Evolutionary conservation across 2,113 vertebrate genomes (phyloP).

Genomic region (Scortum barcoo): DNA sequence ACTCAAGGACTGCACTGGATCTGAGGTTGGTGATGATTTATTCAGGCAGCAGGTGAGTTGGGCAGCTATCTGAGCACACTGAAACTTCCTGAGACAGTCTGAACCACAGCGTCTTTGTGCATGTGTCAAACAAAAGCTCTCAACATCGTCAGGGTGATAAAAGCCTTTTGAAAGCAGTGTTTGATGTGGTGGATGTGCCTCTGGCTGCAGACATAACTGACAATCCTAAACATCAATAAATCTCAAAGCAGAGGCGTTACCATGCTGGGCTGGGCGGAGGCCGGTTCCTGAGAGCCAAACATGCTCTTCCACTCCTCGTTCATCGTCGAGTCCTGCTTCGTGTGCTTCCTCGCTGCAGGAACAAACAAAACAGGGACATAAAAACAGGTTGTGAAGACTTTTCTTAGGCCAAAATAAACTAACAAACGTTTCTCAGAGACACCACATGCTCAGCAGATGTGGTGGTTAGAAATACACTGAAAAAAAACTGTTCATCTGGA

Average conservation of each 20-base stretch:
- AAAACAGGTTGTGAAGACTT: neutral
- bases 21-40: too few species aligned
- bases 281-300: slow-evolving; percentile 96
- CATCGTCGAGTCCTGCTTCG: slow-evolving; percentile 96
- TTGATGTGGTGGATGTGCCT: neutral
- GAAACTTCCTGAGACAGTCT: neutral
- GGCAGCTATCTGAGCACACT: too few species aligned
- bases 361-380: slow-evolving; percentile 16
- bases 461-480: neutral
- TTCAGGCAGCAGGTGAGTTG: too few species aligned
- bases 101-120: too few species aligned
- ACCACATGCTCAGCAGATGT: neutral
- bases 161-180: neutral
- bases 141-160: neutral
- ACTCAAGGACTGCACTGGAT: too few species aligned
- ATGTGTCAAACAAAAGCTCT: neutral
- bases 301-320: slow-evolving; percentile 99
- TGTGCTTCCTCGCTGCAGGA: slow-evolving; percentile 90
- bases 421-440: neutral
- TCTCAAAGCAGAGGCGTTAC: slow-evolving; percentile 48
- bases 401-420: neutral
- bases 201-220: neutral
- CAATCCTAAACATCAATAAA: neutral
- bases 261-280: slow-evolving; percentile 78
- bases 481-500: neutral